Base-by-base conservation (phyloP, 2,113 vertebrate species). In the Diadophis punctatus region DNA sequence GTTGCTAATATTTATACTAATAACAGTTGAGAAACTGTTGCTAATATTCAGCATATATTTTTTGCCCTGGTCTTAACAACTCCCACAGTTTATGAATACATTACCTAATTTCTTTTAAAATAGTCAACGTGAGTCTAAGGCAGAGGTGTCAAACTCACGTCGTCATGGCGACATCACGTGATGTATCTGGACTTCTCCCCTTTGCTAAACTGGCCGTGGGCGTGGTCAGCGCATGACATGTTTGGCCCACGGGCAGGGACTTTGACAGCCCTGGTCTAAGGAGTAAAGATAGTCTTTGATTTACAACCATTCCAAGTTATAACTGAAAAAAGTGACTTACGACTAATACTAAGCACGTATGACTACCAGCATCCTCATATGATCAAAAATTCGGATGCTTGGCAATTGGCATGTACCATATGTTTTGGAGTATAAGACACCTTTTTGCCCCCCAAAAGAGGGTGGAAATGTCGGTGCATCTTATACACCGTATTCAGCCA, bases 91-190 rank as follows among this genome's bases (percentile, higher is more conserved):
- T 27, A 39, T 55, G 11, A 91, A 9, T 43, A 46, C 20, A 56
- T 56, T 0, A 55, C 3, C 88, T 93, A 91, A 7, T 89, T 89
- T 96, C 49, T 91, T 93, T 0, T 0, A 51, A 56, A 2, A 11
- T 46, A 11, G 4, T 58, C 89, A 46, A 0, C 90, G 1, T 1
- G 39, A 93, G 18, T 74, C 89, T 9, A 48, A 18, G 51, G 10
- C 10, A 51, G 49, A 10, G 49, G 11, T 51, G 49, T 12, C n/a
- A n/a, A n/a, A n/a, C n/a, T n/a, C n/a, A n/a, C n/a, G n/a, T n/a
- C n/a, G n/a, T n/a, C n/a, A n/a, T 49, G 48, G 8, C 8, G 1
- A 8, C 8, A 1, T 51, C 49, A 51, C 8, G 11, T 51, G 49
- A 51, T 7, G 1, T 51, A 51, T 51, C 2, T 1, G 11, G 49